These are phyloP conservation scores for Thomomys bottae DNA, from an alignment of 2,113 vertebrate genomes.

Conservation along the genomic window DNA sequence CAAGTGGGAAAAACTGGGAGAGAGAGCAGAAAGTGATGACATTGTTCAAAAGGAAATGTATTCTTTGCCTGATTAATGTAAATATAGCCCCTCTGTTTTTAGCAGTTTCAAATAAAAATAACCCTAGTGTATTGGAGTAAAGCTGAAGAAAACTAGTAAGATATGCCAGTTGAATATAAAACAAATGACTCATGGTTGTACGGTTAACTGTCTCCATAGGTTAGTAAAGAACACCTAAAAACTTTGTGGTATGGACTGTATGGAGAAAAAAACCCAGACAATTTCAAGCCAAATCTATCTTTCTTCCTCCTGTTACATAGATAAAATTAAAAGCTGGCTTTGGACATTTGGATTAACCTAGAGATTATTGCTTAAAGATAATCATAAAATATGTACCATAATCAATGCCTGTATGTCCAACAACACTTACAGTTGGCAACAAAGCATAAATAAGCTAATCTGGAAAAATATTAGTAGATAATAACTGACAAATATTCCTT, in stretches of 20 bases:
- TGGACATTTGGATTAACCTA: neutral
- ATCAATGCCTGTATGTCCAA: neutral
- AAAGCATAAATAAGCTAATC: neutral
- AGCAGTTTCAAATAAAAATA: neutral
- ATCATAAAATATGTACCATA: neutral
- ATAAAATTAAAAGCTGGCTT: neutral
- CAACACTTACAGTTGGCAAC: neutral
- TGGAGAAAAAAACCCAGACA: neutral
- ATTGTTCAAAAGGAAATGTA: no score
- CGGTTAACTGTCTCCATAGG: neutral
- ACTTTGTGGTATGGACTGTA: neutral
- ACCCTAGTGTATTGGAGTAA: neutral
- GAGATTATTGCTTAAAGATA: neutral
- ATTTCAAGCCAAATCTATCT: neutral
- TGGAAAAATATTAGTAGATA: neutral
- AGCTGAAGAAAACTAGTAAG: neutral
- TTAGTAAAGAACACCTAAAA: neutral
- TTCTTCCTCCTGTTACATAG: neutral
- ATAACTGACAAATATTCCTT: conserved; percentile 14
- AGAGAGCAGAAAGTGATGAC: no score
- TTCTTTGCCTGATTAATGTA: no score
- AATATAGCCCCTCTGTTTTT: no score
- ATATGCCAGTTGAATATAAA: neutral
- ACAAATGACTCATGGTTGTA: neutral
- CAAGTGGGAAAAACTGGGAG: no score